Base-by-base conservation (phyloP, 2,888 invertebrate species). In the Drosophila rellima region DNA sequence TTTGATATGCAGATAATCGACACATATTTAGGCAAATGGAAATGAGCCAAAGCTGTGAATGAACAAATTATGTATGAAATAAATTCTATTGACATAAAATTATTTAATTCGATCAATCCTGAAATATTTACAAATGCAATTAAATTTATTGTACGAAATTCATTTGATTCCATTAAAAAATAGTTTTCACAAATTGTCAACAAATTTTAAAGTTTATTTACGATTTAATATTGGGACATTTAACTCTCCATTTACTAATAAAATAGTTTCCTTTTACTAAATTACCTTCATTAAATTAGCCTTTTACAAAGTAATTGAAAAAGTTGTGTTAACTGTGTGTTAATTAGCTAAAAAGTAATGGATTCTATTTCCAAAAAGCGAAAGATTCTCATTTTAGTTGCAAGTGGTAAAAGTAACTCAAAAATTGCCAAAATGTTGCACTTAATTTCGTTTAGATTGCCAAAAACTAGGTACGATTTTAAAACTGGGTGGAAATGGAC, bases 381-480 rank as follows among this genome's bases (percentile, higher is more conserved):
- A 54, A n/a, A 20, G 31, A 44, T 17, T 45, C 20, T 3, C 33
- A 11, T 51, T 18, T n/a, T 18, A 6, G 10, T 15, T 39, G 23
- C 37, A 17, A 11, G 18, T 47, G 51, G 45, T 35, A 29, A 31
- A 51, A 62, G 63, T 48, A 56, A 29, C 70, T 60, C 39, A 65
- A 57, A 67, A 62, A 70, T 52, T 31, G 55, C 56, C 51, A 63
- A 55, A 55, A 47, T 56, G 60, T 67, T 79, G 59, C 68, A 69
- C 52, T 80, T 60, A 39, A 80, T 82, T 78, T 75, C 62, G 77
- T 39, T 67, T 70, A 66, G 70, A 68, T 62, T 70, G 59, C 55
- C 66, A 42, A 61, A 59, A 37, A 47, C 48, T 66, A 48, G 61
- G 66, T 71, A 40, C 78, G 52, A 70, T 76, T 80, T 63, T 44